Evolutionary conservation across 2,888 invertebrate species (phyloP).

Genomic region (Papilio protenor): DNA sequence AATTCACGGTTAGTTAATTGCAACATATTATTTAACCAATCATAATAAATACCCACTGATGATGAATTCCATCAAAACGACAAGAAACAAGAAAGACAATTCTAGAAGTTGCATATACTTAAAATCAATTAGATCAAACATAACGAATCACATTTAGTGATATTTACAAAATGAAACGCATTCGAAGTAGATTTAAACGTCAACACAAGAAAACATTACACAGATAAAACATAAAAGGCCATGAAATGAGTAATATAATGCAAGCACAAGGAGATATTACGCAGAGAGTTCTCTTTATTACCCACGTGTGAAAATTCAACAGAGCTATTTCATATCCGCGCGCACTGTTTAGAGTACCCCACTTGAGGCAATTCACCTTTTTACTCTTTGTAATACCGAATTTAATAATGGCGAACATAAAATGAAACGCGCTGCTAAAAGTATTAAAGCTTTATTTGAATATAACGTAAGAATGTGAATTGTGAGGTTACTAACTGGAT

Average conservation of each 20-base stretch:
- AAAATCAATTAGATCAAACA: too few species aligned
- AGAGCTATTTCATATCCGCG: conserved; percentile 33
- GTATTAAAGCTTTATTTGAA: conserved; percentile 3
- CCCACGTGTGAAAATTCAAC: conserved; percentile 38
- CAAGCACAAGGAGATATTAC: conserved; percentile 30
- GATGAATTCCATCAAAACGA: too few species aligned
- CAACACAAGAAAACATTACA: neutral
- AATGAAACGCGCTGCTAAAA: conserved; percentile 15
- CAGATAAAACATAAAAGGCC: conserved; percentile 10
- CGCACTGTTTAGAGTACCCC: conserved; percentile 28
- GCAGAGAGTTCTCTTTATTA: conserved; percentile 25
- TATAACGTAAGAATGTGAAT: neutral
- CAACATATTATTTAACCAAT: too few species aligned
- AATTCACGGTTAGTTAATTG: too few species aligned
- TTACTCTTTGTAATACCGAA: conserved; percentile 34
- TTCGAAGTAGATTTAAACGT: neutral
- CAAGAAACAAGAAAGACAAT: too few species aligned
- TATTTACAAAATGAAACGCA: neutral
- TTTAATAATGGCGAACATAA: conserved; percentile 36
- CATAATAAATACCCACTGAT: too few species aligned
- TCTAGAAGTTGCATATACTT: too few species aligned
- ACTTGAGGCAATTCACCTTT: conserved; percentile 36
- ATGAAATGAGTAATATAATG: conserved; percentile 35
- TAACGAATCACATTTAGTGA: too few species aligned
- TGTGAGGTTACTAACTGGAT: neutral